A percentile compares a stretch with the other conserved stretches of the same genome.
Conservation (phyloP, 2,888 invertebrate genomes). For the Sarcophaga subvicina region DNA sequence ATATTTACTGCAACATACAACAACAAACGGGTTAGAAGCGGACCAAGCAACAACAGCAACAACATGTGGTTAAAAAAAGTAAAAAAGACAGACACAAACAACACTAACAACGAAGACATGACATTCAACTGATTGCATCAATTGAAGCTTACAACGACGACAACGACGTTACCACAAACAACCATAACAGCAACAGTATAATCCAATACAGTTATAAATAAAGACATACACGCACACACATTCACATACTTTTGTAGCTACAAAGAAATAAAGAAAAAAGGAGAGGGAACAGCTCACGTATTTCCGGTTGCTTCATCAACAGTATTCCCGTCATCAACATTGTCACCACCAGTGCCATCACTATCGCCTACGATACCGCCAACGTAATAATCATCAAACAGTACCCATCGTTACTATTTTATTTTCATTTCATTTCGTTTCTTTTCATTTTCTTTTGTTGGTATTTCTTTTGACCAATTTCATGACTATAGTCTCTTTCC, state of each 20-base stretch:
- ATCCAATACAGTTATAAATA: background rate
- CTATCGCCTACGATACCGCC: background rate
- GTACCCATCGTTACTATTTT: constrained; percentile 38
- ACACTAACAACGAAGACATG: constrained; percentile 57
- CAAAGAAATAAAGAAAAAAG: constrained; percentile 17
- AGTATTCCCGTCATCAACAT: constrained; percentile 30
- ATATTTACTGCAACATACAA: constrained; percentile 50
- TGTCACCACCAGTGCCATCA: constrained; percentile 21
- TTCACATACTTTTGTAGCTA: background rate
- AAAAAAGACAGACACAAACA: background rate
- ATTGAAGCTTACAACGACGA: constrained; percentile 68
- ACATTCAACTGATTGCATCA: constrained; percentile 71
- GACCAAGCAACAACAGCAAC: background rate
- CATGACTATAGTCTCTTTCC: constrained; percentile 22
- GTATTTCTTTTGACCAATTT: constrained; percentile 25
- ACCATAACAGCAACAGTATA: constrained; percentile 13
- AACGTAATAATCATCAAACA: constrained; percentile 25
- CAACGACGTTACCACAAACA: constrained; percentile 55
- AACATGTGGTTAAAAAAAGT: background rate
- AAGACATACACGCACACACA: too few species aligned
- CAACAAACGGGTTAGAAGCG: background rate
- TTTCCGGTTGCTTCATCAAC: constrained; percentile 70
- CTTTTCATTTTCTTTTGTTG: background rate
- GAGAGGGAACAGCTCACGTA: constrained; percentile 63
- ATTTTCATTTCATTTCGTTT: background rate